These are phyloP conservation scores for Centropus unirufus DNA, from an alignment of 2,113 vertebrate species.

Conservation along the genomic window DNA sequence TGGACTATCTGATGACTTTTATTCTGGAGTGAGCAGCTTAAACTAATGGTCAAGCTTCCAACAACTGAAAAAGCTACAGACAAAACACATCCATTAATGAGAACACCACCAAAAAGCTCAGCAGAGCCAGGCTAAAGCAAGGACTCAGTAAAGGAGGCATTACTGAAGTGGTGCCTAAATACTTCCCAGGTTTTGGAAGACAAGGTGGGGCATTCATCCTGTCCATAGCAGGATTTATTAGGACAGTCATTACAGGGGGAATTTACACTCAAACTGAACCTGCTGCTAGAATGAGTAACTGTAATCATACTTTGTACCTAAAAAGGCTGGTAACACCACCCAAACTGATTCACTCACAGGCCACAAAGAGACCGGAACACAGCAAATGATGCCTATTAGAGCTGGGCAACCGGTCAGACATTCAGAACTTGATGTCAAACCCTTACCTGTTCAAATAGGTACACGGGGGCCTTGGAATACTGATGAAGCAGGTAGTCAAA, in stretches of 20 bases:
- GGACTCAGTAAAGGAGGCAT: not conserved
- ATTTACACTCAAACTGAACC: not conserved
- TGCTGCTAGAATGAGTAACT: not conserved
- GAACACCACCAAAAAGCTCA: not conserved
- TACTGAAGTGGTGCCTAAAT: not conserved
- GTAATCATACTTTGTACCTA: not conserved
- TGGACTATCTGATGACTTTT: not conserved
- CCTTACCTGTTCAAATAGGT: constrained; percentile 93
- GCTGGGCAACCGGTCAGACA: not conserved
- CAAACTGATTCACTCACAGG: not conserved
- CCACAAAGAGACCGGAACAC: not conserved
- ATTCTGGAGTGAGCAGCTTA: not conserved
- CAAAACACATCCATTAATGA: not conserved
- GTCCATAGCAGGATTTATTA: not conserved
- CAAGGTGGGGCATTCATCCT: not conserved
- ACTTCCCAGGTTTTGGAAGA: not conserved
- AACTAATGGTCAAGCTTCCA: not conserved
- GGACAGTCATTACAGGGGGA: not conserved
- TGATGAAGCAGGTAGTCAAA: constrained; percentile 96
- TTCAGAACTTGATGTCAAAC: not conserved
- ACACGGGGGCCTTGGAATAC: constrained; percentile 90
- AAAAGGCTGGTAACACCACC: not conserved
- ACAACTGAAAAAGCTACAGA: not conserved
- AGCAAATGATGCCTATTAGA: not conserved
- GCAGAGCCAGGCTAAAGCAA: not conserved